These are phyloP conservation scores for Prunella himalayana DNA, from an alignment of 2,113 vertebrate species.

Conservation along the genomic window DNA sequence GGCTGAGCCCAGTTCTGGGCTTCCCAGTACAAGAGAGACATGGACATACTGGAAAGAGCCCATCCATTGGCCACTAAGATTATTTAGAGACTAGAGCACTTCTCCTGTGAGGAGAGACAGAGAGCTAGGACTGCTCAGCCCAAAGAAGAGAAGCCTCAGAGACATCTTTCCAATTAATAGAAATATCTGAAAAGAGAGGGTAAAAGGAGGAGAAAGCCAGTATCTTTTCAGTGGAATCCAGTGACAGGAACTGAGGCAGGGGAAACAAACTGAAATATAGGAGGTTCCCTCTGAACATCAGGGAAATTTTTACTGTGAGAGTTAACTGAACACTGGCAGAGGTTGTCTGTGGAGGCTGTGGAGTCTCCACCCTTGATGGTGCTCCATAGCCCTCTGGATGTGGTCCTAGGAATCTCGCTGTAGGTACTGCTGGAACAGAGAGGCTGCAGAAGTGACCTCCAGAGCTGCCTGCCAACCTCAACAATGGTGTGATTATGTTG, in stretches of 20 bases:
- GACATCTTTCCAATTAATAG: background rate
- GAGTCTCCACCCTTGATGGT: background rate
- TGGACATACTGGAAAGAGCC: background rate
- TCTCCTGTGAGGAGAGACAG: background rate
- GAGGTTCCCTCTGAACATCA: background rate
- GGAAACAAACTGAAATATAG: background rate
- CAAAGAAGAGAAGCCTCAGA: background rate
- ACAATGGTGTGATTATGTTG: background rate
- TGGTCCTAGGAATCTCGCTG: background rate
- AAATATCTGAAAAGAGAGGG: background rate
- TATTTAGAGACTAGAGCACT: background rate
- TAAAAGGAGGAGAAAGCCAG: background rate
- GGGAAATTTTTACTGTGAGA: background rate
- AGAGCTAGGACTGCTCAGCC: background rate
- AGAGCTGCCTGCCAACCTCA: background rate
- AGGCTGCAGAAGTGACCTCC: background rate
- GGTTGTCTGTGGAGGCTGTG: background rate
- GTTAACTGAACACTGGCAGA: background rate
- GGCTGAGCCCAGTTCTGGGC: background rate
- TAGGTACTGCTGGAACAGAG: background rate
- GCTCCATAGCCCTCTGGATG: fast-evolving
- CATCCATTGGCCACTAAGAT: background rate
- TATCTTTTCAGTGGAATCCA: background rate
- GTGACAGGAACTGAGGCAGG: background rate
- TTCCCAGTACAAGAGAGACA: background rate